Conservation (phyloP, 2,797 vertebrate genomes). For the Dermochelys coriacea region DNA sequence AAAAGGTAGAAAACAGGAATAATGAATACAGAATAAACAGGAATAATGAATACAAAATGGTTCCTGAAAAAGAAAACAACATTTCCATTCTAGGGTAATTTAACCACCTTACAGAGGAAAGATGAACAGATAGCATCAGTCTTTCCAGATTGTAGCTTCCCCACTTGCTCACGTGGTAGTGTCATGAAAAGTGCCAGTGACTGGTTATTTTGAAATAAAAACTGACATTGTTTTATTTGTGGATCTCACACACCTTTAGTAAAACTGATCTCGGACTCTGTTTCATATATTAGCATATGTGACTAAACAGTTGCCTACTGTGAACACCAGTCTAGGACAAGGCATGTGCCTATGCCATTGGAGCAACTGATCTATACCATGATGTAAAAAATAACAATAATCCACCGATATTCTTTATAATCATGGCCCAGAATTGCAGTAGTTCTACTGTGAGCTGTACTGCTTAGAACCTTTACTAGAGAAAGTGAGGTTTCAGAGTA, state of each 20-base stretch:
- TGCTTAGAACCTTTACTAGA: not conserved
- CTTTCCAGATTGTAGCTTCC: not conserved
- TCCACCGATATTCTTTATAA: not conserved
- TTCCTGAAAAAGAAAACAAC: not conserved
- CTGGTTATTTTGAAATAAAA: not conserved
- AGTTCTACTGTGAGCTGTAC: not conserved
- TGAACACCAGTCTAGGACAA: no score
- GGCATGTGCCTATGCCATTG: not conserved
- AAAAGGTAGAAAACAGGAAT: no score
- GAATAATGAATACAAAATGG: not conserved
- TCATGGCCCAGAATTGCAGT: not conserved
- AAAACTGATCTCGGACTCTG: not conserved
- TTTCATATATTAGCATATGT: not conserved
- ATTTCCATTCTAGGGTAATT: not conserved
- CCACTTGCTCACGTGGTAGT: not conserved
- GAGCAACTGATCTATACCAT: not conserved
- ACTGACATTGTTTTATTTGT: not conserved
- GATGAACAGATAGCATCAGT: not conserved
- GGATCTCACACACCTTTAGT: not conserved
- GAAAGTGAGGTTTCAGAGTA: not conserved
- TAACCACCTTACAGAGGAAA: not conserved
- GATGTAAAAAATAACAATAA: not conserved
- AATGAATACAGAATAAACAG: no score
- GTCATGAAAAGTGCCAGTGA: not conserved
- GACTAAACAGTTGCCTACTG: not conserved